Evolutionary conservation across 2,888 invertebrate genomes (phyloP).

Genomic region (Sesia bembeciformis): DNA sequence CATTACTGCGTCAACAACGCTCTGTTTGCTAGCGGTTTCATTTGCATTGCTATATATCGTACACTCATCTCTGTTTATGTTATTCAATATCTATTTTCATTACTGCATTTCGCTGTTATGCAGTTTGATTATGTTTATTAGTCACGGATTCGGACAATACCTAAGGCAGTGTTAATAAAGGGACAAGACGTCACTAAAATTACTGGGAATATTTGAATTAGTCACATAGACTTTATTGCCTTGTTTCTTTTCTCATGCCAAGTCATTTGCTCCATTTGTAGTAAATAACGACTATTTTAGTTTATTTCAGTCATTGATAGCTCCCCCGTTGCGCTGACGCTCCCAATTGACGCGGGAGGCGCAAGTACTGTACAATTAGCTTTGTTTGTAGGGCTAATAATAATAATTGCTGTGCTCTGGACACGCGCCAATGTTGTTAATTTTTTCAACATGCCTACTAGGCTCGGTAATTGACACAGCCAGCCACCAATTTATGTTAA

Average conservation of each 20-base stretch:
- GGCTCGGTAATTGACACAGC: constrained; percentile 50
- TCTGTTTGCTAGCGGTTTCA: not conserved
- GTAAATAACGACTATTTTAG: constrained; percentile 49
- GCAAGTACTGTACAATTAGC: constrained; percentile 60
- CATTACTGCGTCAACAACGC: constrained; percentile 31
- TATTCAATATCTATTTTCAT: not conserved
- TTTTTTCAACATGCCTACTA: constrained; percentile 45
- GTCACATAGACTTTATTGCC: not conserved
- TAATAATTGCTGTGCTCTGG: constrained; percentile 45
- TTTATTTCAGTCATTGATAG: constrained; percentile 65
- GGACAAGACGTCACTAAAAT: not conserved
- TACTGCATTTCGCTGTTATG: not conserved
- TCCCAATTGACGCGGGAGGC: constrained; percentile 70
- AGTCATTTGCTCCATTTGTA: no score
- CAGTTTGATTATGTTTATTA: not conserved
- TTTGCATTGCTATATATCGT: not conserved
- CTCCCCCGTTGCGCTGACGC: constrained; percentile 55
- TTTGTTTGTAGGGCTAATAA: constrained; percentile 53
- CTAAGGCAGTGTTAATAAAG: not conserved
- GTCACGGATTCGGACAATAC: not conserved
- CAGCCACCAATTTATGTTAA: constrained; percentile 59
- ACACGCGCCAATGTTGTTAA: constrained; percentile 50
- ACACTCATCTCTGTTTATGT: not conserved
- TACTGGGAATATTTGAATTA: not conserved
- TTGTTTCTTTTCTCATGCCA: not conserved